Evolutionary conservation across 2,113 vertebrate species (phyloP), one percentile per base, ranked within the genome.

Genomic region (Neofelis nebulosa): DNA sequence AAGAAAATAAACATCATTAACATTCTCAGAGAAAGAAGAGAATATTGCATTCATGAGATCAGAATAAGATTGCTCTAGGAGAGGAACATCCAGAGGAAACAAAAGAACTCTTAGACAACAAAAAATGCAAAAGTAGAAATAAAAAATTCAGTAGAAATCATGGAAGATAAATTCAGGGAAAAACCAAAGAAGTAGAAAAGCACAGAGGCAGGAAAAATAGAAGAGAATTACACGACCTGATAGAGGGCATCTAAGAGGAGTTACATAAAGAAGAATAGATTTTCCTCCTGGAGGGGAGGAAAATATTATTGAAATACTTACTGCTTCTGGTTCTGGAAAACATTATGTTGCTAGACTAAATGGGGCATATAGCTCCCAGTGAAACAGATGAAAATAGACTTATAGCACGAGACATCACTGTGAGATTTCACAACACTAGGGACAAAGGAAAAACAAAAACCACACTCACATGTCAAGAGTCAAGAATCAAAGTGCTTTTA

Each of bases 41-140:
- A 90, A 87, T 50, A 73, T 0, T 80, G 29, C 69, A 96, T 93
- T 95, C 50, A 55, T 52, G 55, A 82, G 91, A 88, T 14, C 5
- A 87, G 29, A 93, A 52, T 31, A 74, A 87, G 74, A 69, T 0
- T 74, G 52, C 48, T 79, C 31, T 8, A 36, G 74, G 33, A 96
- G 33, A 84, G 14, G 57, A 81, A 81, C 36, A 90, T 41, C 36
- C 16, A 80, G 33, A 45, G 38, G 9, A 95, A 93, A 93, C 4
- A 80, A 92, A 90, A 90, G 33, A 74, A 23, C 33, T 82, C 61
- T 65, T 36, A 84, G 73, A 89, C 95, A 97, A 86, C 71, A 89
- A 52, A 94, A 94, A 90, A 87, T 50, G 18, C 38, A 97, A 93
- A 94, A 79, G 19, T 45, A 76, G 50, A 91, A 96, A 88, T 31